A percentile compares a stretch with the other conserved stretches of the same genome.
Conservation (phyloP, 2,888 invertebrate species). For the Chloromyia formosa region DNA sequence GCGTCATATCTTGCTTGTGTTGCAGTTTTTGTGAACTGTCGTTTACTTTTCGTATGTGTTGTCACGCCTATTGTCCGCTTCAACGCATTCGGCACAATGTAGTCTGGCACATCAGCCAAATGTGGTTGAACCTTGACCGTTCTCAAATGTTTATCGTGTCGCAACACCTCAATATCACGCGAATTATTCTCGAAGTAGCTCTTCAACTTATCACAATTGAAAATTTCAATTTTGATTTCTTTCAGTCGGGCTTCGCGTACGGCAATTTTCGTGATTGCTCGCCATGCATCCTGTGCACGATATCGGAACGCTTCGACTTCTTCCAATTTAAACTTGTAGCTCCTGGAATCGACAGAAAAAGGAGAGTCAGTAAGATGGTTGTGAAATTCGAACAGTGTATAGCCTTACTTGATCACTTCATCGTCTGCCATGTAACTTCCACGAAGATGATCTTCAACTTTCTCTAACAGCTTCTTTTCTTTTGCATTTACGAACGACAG, state of each 20-base stretch:
- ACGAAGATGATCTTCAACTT: conserved; percentile 79
- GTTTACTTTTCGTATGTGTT: conserved; percentile 49
- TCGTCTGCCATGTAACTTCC: conserved; percentile 71
- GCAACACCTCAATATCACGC: conserved; percentile 81
- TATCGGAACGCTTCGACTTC: conserved; percentile 97
- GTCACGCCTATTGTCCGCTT: conserved; percentile 70
- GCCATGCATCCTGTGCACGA: conserved; percentile 93
- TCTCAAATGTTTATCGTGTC: conserved; percentile 86
- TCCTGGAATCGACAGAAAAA: conserved; percentile 66
- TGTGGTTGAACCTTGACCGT: conserved; percentile 86
- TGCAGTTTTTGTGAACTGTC: conserved; percentile 46
- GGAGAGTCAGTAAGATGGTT: not conserved
- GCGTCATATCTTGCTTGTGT: conserved; percentile 59
- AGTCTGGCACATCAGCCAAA: conserved; percentile 91
- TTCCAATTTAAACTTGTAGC: conserved; percentile 92
- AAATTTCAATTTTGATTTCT: conserved; percentile 93
- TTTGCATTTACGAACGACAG: conserved; percentile 87
- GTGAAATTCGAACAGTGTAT: not conserved
- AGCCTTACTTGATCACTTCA: conserved; percentile 63
- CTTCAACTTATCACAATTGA: conserved; percentile 91
- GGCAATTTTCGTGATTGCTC: conserved; percentile 91
- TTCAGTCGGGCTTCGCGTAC: conserved; percentile 93
- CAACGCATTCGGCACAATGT: conserved; percentile 83
- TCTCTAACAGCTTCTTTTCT: conserved; percentile 77
- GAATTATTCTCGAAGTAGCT: conserved; percentile 94